Conservation (phyloP, 2,797 vertebrate species). For the Cyclura pinguis region DNA sequence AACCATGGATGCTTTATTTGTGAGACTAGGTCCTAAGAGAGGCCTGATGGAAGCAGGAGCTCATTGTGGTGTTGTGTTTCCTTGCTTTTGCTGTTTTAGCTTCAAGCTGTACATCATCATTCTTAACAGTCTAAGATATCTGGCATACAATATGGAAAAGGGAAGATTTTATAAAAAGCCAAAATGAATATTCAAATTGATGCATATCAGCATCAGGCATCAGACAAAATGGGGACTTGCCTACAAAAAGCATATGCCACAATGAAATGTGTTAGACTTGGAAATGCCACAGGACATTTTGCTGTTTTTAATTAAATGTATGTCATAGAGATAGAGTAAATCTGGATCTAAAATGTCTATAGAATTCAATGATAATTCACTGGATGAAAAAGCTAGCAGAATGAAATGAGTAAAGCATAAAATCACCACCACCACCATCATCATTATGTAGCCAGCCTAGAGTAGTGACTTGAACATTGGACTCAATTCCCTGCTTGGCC, state of each 20-base stretch:
- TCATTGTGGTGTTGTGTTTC: neutral
- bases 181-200: constrained; percentile 30
- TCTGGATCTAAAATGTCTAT: constrained; percentile 21
- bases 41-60: neutral
- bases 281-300: constrained; percentile 25
- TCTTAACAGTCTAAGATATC: neutral
- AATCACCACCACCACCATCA: too few relatives aligned
- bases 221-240: constrained; percentile 19
- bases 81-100: neutral
- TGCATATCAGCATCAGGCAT: constrained; percentile 3
- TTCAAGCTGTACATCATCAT: neutral
- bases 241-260: constrained; percentile 23
- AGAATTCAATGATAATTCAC: constrained; percentile 3
- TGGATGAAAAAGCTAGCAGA: neutral
- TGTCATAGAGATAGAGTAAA: neutral
- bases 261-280: constrained; percentile 1
- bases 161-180: neutral
- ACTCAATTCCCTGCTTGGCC: too few relatives aligned
- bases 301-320: constrained; percentile 35
- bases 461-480: too few relatives aligned
- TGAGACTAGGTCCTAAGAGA: neutral
- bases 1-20: neutral
- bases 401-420: neutral
- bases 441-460: too few relatives aligned
- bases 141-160: neutral